phyloP scores from a whole-genome alignment of 2,888 invertebrate species.

The Galerucella pusilla region DNA sequence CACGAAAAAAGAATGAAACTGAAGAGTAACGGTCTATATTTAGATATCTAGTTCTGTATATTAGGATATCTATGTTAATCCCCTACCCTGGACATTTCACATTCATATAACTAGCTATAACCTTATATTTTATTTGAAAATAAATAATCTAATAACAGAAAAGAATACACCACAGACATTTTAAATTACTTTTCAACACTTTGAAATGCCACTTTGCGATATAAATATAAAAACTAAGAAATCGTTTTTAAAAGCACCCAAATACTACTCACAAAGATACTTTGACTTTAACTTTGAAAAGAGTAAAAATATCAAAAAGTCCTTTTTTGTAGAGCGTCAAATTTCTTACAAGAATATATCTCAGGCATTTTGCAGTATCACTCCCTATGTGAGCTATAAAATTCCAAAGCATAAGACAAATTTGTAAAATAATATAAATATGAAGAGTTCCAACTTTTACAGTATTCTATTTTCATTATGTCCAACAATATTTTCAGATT shows the following conservation, averaged over 20 bases:
- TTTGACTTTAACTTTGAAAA: too few relatives aligned
- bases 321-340: too few relatives aligned
- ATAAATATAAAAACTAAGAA: constrained; percentile 40
- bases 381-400: too few relatives aligned
- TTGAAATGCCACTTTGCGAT: constrained; percentile 42
- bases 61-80: constrained; percentile 53
- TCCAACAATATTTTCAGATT: too few relatives aligned
- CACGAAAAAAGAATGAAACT: constrained; percentile 43
- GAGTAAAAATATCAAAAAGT: too few relatives aligned
- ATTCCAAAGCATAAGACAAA: too few relatives aligned
- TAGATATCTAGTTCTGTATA: constrained; percentile 49
- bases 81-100: constrained; percentile 62
- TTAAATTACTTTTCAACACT: constrained; percentile 49
- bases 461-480: too few relatives aligned
- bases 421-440: too few relatives aligned
- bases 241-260: constrained; percentile 4
- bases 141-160: constrained; percentile 55
- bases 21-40: constrained; percentile 45
- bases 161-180: constrained; percentile 51
- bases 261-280: constrained; percentile 10
- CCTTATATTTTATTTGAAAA: constrained; percentile 54
- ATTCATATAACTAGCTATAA: constrained; percentile 58
- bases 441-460: too few relatives aligned
- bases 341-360: too few relatives aligned
- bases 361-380: too few relatives aligned